Evolutionary conservation across 2,797 vertebrate species (phyloP), one percentile per base, ranked within the genome.

Genomic region (Protosalanx chinensis): DNA sequence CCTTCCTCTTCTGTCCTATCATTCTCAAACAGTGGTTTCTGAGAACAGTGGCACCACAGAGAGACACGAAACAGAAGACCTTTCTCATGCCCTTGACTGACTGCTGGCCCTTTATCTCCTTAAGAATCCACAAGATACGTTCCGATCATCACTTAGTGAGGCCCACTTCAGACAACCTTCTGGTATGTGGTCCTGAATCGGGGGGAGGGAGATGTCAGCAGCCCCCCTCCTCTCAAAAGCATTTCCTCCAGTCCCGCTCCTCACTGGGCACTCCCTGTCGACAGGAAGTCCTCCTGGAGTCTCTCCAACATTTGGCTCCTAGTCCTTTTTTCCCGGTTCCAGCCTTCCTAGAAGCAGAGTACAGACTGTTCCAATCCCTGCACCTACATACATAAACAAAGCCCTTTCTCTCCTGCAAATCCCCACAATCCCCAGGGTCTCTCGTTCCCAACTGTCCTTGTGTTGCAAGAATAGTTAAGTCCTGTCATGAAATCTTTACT

Each of bases 221-320:
- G 66, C 63, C 53, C 70, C 13, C 58, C 64, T 27, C 80, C 37
- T 68, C 67, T 69, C 56, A 66, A 67, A 85, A 79, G 74, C 76
- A 88, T 87, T 88, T 91, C 85, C 83, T 86, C 81, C 83, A 74
- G 77, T 79, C 79, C 77, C 69, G 41, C 20, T 74, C 68, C 41
- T 70, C 67, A 72, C 70, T 6, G 37, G 77, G 66, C 85, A 79
- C 84, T 82, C 86, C 84, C 83, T 82, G 77, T 49, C 74, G 78
- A 79, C 80, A 87, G 87, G 88, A 91, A 88, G 88, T 84, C 85
- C 85, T 83, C 68, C 77, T 89, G 87, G 84, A 88, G 64, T 23
- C 0, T 2, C 41, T 85, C 87, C 84, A 88, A 82, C 81, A 75
- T 75, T 27, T 27, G 0, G 10, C 80, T 72, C 79, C 73, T 49